These are phyloP conservation scores for Temnothorax nylanderi DNA, from an alignment of 1,140 invertebrate genomes.

Conservation along the genomic window DNA sequence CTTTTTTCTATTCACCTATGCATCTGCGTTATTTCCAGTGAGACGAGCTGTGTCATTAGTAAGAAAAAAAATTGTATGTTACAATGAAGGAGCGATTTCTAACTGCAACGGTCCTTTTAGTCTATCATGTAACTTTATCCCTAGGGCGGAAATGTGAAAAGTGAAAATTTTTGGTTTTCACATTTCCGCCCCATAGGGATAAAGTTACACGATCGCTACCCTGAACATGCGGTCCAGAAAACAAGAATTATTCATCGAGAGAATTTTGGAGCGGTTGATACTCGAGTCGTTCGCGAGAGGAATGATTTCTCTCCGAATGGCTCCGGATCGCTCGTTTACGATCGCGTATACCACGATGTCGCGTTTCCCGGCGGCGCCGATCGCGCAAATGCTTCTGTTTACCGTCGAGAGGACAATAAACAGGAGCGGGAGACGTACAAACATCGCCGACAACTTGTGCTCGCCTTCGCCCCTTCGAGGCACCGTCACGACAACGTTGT, in stretches of 20 bases:
- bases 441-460: neutral
- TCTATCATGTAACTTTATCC: too few species aligned
- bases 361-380: neutral
- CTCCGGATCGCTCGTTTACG: slow-evolving; percentile 21
- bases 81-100: too few species aligned
- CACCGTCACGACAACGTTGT: slow-evolving; percentile 2
- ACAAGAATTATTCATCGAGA: neutral
- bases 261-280: neutral
- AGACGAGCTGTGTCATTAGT: neutral
- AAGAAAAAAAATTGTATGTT: neutral
- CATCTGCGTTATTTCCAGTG: too few species aligned
- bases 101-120: too few species aligned
- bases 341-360: neutral
- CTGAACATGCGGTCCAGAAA: neutral
- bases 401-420: slow-evolving; percentile 46
- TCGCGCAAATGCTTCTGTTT: slow-evolving; percentile 29
- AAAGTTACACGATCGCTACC: too few species aligned
- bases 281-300: neutral
- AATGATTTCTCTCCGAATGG: slow-evolving; percentile 7
- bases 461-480: neutral
- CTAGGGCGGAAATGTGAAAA: too few species aligned
- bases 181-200: too few species aligned
- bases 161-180: too few species aligned
- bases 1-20: neutral
- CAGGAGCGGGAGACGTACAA: neutral